Evolutionary conservation across 92 coral and sea anemone species (phyloP).

Genomic region (Paramuricea clavata): DNA sequence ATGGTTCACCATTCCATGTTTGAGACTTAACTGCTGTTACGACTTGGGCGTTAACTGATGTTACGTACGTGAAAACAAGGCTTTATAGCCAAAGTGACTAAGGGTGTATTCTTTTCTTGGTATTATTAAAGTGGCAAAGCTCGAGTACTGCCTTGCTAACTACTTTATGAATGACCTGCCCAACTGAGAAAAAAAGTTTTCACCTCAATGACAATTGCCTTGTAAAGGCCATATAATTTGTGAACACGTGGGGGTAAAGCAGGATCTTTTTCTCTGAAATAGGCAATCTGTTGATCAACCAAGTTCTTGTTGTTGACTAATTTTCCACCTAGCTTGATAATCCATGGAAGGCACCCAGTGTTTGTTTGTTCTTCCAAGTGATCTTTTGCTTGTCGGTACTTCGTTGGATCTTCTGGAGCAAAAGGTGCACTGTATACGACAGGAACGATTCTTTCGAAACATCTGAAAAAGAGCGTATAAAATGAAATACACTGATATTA

Average conservation of each 20-base stretch:
- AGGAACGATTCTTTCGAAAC: slow-evolving; percentile 53
- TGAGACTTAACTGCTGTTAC: too few species aligned
- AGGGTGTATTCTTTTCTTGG: too few species aligned
- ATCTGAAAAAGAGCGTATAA: slow-evolving; percentile 12
- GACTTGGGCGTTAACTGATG: too few species aligned
- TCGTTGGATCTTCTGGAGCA: slow-evolving; percentile 36
- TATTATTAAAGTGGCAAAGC: not conserved
- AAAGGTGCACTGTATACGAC: slow-evolving; percentile 44
- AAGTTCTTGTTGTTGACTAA: not conserved
- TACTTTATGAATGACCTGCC: too few species aligned
- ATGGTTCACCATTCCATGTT: too few species aligned
- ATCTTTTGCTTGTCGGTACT: slow-evolving; percentile 47
- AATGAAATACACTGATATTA: too few species aligned
- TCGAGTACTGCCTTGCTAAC: not conserved
- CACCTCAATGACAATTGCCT: slow-evolving; percentile 50
- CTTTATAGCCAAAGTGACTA: too few species aligned
- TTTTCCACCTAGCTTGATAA: slow-evolving; percentile 32
- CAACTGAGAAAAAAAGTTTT: not conserved
- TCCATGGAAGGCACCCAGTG: slow-evolving; percentile 51
- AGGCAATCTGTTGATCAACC: slow-evolving; percentile 37
- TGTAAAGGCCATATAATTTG: slow-evolving; percentile 54
- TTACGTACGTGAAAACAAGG: too few species aligned
- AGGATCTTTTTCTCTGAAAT: slow-evolving; percentile 22
- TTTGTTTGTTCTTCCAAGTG: not conserved
- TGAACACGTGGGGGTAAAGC: slow-evolving; percentile 1